These are phyloP conservation scores for Melierax canorus DNA, from an alignment of 2,113 vertebrate genomes.

Conservation along the genomic window DNA sequence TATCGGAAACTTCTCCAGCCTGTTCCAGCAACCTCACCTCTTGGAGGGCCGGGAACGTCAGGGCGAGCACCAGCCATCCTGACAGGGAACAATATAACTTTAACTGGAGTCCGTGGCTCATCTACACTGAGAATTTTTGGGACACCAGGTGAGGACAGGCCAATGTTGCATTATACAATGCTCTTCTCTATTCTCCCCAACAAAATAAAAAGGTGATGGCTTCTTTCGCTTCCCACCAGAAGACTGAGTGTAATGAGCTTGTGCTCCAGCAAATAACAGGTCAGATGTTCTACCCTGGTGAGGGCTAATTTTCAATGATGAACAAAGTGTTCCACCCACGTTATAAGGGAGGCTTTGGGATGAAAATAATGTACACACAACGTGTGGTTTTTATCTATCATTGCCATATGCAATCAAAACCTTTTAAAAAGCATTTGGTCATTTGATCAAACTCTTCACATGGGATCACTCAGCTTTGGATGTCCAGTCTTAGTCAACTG, in stretches of 20 bases:
- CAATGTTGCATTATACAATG: neutral
- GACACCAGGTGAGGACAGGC: neutral
- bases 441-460: neutral
- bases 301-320: neutral
- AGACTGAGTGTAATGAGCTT: neutral
- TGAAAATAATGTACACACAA: neutral
- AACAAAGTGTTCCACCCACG: neutral
- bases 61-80: neutral
- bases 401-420: neutral
- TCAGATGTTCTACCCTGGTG: neutral
- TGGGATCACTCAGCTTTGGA: neutral
- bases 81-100: neutral
- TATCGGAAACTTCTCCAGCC: neutral
- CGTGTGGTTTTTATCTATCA: neutral
- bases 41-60: neutral
- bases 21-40: neutral
- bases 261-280: neutral
- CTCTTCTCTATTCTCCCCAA: neutral
- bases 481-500: neutral
- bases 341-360: neutral
- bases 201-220: neutral
- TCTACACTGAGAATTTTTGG: neutral
- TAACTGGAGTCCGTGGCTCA: neutral
- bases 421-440: neutral
- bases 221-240: neutral